Base-by-base conservation (phyloP, 2,797 vertebrate species). In the Paratrypauchen microcephalus region DNA sequence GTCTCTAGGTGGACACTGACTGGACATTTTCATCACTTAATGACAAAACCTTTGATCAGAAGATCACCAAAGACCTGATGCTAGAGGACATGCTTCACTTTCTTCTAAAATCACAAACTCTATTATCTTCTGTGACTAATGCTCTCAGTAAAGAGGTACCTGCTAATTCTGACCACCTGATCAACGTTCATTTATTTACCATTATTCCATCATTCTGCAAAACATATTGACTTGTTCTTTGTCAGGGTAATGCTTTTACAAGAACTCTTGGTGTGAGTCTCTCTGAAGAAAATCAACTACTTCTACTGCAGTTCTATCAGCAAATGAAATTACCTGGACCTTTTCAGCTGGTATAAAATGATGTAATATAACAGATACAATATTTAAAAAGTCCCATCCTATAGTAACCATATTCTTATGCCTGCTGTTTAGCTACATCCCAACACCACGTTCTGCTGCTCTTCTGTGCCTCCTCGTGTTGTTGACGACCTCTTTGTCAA, bases 41-140 rank as follows among this genome's bases (percentile, higher is more conserved):
- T 41, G 91, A 92, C 18, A 71, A 81, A 15, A 73, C 80, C 18
- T 89, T 92, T 81, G 94, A 94, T 54, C 87, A 93, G 84, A 95
- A 95, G 89, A 94, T 90, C 73, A 91, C 91, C 63, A 95, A 90
- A 93, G 93, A 96, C 87, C 84, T 86, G 50, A 81, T 99, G 79
- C 89, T 98, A 81, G 93, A 95, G 88, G 96, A 98, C 69, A 90
- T 91, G 0, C 94, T 98, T 62, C 89, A 80, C 80, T 94, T 98
- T 87, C 91, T 97, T 68, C 85, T 96, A 67, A 85, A 90, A 24
- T 86, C 91, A 56, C 80, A 82, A 56, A 83, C 86, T 12, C 88
- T 86, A 28, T 75, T 86, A 73, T 68, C 65, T 50, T 30, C 68
- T 13, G 47, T 65, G 45, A 67, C 48, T 18, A 65, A 73, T 6